A percentile compares a stretch with the other conserved stretches of the same genome.
phyloP scores from a whole-genome alignment of 92 coral and sea anemone species.

The Epizoanthus stellaris region DNA sequence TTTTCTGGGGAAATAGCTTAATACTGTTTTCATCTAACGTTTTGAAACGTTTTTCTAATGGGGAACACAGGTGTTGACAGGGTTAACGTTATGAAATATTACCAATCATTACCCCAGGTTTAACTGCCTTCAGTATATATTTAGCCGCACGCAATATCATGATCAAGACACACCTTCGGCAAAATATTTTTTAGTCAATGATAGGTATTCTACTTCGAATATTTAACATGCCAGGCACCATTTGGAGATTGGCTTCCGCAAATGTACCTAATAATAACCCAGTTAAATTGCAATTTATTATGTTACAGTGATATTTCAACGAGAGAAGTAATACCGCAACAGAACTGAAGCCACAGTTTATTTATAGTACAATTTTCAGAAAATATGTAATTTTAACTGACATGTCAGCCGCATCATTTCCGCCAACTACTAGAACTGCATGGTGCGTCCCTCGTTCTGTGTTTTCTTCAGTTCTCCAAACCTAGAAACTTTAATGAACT shows the following conservation, averaged over 20 bases:
- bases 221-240: background rate
- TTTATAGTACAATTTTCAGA: background rate
- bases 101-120: background rate
- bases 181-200: background rate
- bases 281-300: conserved; percentile 10
- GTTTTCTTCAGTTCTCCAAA: no score
- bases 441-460: no score
- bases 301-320: conserved; percentile 2
- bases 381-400: background rate
- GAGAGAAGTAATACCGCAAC: background rate
- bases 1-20: background rate
- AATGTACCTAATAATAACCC: background rate
- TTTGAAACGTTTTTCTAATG: background rate
- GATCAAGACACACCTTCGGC: no score
- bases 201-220: background rate
- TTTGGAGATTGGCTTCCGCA: background rate
- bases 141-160: background rate
- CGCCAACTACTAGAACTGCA: no score
- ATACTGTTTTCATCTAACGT: background rate
- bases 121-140: background rate
- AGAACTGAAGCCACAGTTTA: background rate
- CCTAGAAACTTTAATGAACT: no score
- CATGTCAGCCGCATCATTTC: background rate
- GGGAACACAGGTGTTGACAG: conserved; percentile 11
- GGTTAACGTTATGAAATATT: background rate